Evolutionary conservation across 2,888 invertebrate genomes (phyloP), one percentile per base, ranked within the genome.

Genomic region (Macaria liturata): DNA sequence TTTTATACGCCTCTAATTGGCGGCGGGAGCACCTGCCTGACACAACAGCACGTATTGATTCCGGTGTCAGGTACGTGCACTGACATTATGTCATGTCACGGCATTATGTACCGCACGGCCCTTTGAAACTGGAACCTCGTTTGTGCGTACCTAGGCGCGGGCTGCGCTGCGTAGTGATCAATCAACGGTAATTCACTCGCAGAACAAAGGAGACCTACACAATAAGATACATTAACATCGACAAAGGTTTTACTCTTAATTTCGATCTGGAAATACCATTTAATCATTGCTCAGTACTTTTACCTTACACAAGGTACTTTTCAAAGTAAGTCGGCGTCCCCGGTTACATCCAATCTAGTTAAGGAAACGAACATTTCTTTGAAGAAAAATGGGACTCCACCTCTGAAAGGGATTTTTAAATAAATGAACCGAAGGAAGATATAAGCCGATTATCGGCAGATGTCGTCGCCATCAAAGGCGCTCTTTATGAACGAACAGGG

Each of bases 381-480:
- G 49, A 57, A 37, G 43, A 52, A 60, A 56, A 56, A 56, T 55
- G 46, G 42, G 46, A 48, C 52, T 44, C 51, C 32, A 51, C 49
- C 52, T 49, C 49, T 46, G 46, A 62, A 64, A 62, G 59, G 55
- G 57, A 62, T 67, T 66, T 60, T 54, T 59, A 61, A 66, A 65
- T 67, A 66, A 67, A 65, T 57, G 37, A 65, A 58, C 65, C 45
- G 59, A 61, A 67, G 65, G 65, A 66, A 69, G 74, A 74, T 75
- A 70, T 82, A 86, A 86, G 81, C 82, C 78, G 83, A 84, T 86
- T 86, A 84, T 75, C 71, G 79, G 71, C 79, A 80, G 78, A 76
- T 75, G 75, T 71, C 66, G 70, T 73, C 30, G 57, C 57, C 50
- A 48, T 44, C 20, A 49, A 53, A 44, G 54, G 42, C 43, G 9